These are phyloP conservation scores for Pipistrellus nathusii DNA, from an alignment of 2,797 vertebrate genomes.

Conservation along the genomic window DNA sequence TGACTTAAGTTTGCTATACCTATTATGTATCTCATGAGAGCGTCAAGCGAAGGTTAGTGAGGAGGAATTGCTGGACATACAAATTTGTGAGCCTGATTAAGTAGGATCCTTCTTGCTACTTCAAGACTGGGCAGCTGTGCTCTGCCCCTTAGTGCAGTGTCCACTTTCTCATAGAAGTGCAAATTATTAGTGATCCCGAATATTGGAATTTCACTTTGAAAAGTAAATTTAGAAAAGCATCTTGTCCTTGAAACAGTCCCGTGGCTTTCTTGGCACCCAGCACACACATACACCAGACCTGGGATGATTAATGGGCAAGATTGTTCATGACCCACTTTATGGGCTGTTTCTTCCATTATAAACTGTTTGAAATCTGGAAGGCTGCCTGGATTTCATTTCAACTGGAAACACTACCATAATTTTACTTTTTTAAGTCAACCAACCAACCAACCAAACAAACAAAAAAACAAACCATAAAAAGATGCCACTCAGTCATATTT, in stretches of 20 bases:
- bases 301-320: slow-evolving; percentile 67
- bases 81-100: not conserved
- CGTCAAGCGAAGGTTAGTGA: not conserved
- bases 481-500: not conserved
- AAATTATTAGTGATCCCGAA: not conserved
- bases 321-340: slow-evolving; percentile 69
- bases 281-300: not conserved
- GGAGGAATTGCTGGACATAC: not conserved
- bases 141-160: not conserved
- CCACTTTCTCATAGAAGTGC: not conserved
- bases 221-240: slow-evolving; percentile 65
- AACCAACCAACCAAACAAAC: not conserved
- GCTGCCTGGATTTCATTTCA: slow-evolving; percentile 50
- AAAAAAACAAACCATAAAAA: not conserved
- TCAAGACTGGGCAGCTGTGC: not conserved
- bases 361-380: slow-evolving; percentile 56
- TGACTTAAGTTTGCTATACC: not conserved
- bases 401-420: not conserved
- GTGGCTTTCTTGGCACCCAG: slow-evolving; percentile 12
- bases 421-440: not conserved
- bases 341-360: slow-evolving; percentile 15
- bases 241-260: slow-evolving; percentile 36
- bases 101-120: not conserved
- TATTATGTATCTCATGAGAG: not conserved
- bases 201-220: slow-evolving; percentile 43